These are phyloP conservation scores for Dicrurus megarhynchus DNA, from an alignment of 2,113 vertebrate species.

Conservation along the genomic window DNA sequence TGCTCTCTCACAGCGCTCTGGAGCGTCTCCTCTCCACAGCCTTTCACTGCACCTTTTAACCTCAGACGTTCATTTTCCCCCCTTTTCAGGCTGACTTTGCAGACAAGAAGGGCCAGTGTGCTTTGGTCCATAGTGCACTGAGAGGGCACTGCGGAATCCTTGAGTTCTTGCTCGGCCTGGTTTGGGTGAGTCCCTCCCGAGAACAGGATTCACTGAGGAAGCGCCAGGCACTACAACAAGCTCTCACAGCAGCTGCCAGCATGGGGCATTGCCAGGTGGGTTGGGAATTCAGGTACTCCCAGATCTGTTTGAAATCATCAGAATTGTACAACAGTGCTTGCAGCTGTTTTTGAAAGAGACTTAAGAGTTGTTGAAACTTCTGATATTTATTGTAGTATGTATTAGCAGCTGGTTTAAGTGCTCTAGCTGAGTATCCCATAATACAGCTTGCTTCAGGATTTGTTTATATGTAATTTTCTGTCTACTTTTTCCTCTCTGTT, in stretches of 20 bases:
- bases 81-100: constrained; percentile 82
- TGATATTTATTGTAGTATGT: not conserved
- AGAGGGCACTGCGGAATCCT: constrained; percentile 88
- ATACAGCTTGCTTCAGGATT: not conserved
- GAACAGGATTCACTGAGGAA: constrained; percentile 79
- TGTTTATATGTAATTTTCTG: not conserved
- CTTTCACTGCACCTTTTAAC: not conserved
- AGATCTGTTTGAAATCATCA: not conserved
- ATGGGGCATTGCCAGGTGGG: constrained; percentile 94
- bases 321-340: not conserved
- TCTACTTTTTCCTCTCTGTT: not conserved
- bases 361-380: not conserved
- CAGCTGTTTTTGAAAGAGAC: not conserved
- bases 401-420: not conserved
- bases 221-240: constrained; percentile 89
- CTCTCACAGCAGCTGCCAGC: constrained; percentile 89
- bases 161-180: constrained; percentile 80
- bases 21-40: not conserved
- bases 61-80: accelerated
- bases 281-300: not conserved
- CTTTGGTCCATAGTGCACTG: constrained; percentile 90
- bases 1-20: not conserved
- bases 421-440: not conserved
- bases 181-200: constrained; percentile 75
- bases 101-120: constrained; percentile 95